These are phyloP conservation scores for Yponomeuta malinellus DNA, from an alignment of 2,888 invertebrate genomes.

Conservation along the genomic window DNA sequence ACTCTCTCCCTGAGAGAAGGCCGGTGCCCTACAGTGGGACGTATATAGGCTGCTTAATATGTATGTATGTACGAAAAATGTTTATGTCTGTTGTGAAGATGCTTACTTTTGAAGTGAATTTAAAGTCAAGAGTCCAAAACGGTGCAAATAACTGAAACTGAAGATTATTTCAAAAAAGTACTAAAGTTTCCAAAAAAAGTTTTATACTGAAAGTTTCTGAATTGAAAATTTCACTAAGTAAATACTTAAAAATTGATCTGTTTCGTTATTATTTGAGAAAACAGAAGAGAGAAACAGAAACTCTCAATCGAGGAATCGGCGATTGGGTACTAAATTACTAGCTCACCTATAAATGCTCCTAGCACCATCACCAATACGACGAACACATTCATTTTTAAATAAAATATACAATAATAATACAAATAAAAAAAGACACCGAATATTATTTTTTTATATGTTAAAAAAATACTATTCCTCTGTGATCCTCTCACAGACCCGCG, in stretches of 20 bases:
- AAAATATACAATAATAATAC: not conserved
- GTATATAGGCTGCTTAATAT: too few species aligned
- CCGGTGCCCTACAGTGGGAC: too few species aligned
- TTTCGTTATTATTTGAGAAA: too few species aligned
- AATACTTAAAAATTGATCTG: too few species aligned
- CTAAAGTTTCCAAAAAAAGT: too few species aligned
- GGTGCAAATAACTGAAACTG: not conserved
- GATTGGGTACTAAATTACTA: not conserved
- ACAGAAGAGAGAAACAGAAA: too few species aligned
- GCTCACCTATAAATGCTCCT: slow-evolving; percentile 42
- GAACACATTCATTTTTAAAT: slow-evolving; percentile 33
- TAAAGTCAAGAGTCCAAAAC: not conserved
- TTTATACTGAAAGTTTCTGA: not conserved
- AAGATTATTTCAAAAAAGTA: not conserved
- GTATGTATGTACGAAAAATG: too few species aligned
- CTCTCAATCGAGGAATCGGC: too few species aligned
- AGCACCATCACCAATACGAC: slow-evolving; percentile 33
- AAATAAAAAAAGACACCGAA: not conserved
- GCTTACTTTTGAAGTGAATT: not conserved
- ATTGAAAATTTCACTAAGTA: too few species aligned
- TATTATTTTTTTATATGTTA: not conserved
- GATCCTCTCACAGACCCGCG: not conserved
- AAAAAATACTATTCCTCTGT: not conserved
- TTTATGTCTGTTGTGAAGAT: too few species aligned
- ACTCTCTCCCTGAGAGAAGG: too few species aligned